Evolutionary conservation across 2,888 invertebrate species (phyloP), one percentile per base, ranked within the genome.

Genomic region (Mimachlamys varia): DNA sequence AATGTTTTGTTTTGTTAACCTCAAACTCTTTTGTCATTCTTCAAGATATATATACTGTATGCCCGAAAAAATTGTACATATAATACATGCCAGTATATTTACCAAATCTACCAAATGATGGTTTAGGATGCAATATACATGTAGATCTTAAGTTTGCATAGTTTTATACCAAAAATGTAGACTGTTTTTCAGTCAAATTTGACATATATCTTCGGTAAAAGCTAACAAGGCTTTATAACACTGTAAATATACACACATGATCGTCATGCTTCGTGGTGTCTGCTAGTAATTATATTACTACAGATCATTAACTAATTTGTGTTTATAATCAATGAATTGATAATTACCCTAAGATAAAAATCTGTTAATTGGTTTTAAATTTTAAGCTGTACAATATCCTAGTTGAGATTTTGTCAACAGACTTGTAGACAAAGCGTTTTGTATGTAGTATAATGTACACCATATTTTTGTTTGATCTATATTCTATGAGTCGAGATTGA

Each of bases 311-410:
- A 27, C 27, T 76, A 76, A 27, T 17, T 76, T 76, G 27, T 76
- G 33, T 76, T 76, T 76, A 76, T 76, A 76, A 33, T 33, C 76
- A 76, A 76, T 76, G 76, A 76, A 22, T 76, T 76, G 62, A 22
- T 62, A 22, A 76, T 76, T 76, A 13, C 33, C 15, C 53, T 10
- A 53, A 33, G 76, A 76, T 76, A 76, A 27, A 33, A 76, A 76
- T 76, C 76, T 76, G 76, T 76, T 76, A 76, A 76, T 76, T 76
- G 76, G 76, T 76, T 76, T 15, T 27, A 76, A 76, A 76, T 76
- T 76, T 76, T 76, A 76, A 76, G 33, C 76, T 33, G 76, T 10
- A 76, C 7, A 62, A 76, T 33, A 19, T 76, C 12, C 76, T 76
- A 33, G 76, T 62, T 19, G 62, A 27, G 76, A 76, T 76, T 33